Evolutionary conservation across 2,888 invertebrate species (phyloP).

Genomic region (Mellilla xanthometata): DNA sequence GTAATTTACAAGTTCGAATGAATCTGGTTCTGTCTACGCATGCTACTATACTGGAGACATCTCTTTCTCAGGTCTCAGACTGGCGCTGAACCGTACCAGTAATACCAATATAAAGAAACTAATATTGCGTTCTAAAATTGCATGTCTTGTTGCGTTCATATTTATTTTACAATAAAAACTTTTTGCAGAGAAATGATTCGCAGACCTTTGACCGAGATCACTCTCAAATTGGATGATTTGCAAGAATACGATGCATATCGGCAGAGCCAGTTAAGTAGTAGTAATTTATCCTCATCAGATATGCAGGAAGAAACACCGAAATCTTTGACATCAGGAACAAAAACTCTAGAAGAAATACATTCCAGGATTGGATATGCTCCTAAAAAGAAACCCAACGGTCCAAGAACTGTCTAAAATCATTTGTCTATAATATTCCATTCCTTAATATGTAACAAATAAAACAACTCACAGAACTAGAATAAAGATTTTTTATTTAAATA

Average conservation of each 20-base stretch:
- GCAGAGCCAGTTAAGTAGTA: conserved; percentile 75
- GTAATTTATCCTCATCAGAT: conserved; percentile 60
- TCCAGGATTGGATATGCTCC: conserved; percentile 85
- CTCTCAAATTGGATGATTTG: conserved; percentile 90
- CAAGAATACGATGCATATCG: conserved; percentile 88
- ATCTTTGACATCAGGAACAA: conserved; percentile 73
- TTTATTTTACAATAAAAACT: neutral
- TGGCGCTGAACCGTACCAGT: too few species aligned
- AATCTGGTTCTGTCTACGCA: too few species aligned
- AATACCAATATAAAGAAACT: too few species aligned
- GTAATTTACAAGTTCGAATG: too few species aligned
- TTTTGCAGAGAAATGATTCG: conserved; percentile 85
- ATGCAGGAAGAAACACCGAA: conserved; percentile 77
- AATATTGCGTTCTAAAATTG: too few species aligned
- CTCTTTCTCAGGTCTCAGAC: too few species aligned
- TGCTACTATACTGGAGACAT: too few species aligned
- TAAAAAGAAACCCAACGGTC: conserved; percentile 67
- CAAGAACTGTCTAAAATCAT: conserved; percentile 51
- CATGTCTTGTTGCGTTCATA: conserved; percentile 30
- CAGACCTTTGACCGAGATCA: conserved; percentile 90
- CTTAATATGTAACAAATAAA: too few species aligned
- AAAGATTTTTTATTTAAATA: too few species aligned
- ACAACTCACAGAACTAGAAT: too few species aligned
- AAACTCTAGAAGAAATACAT: conserved; percentile 86
- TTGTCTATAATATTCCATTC: conserved; percentile 1